Conservation (phyloP, 92 coral and sea anemone species). For the Phenganax stokvisi region DNA sequence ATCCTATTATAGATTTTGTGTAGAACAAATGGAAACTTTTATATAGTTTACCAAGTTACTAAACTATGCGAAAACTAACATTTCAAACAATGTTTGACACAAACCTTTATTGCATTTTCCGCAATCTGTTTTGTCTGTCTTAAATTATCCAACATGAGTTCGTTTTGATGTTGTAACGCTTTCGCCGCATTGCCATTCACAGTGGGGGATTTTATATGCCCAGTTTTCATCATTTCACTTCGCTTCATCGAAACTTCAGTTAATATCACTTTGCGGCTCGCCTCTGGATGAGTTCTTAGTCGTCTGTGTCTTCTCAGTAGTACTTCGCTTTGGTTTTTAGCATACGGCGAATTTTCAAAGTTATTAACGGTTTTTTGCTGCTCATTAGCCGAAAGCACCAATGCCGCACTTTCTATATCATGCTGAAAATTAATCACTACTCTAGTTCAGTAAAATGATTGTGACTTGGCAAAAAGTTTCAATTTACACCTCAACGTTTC, state of each 20-base stretch:
- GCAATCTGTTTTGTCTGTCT: slow-evolving; percentile 77
- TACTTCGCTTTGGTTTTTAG: slow-evolving; percentile 21
- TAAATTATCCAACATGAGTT: slow-evolving; percentile 76
- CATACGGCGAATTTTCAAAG: slow-evolving; percentile 28
- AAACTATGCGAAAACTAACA: too few species aligned
- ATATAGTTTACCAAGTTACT: too few species aligned
- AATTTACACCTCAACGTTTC: too few species aligned
- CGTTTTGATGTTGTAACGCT: slow-evolving; percentile 65
- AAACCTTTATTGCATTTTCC: slow-evolving; percentile 79
- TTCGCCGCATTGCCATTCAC: slow-evolving; percentile 43
- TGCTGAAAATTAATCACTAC: neutral
- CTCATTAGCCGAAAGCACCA: neutral
- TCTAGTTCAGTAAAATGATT: too few species aligned
- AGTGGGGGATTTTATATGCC: slow-evolving; percentile 56
- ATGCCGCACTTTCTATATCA: neutral
- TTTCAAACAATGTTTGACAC: neutral
- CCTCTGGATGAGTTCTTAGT: slow-evolving; percentile 44
- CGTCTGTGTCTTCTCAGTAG: slow-evolving; percentile 36
- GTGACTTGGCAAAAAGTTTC: too few species aligned
- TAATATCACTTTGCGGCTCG: slow-evolving; percentile 50
- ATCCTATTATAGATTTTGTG: too few species aligned
- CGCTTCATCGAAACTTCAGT: slow-evolving; percentile 39
- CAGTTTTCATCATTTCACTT: slow-evolving; percentile 20
- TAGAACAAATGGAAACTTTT: too few species aligned
- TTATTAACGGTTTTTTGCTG: neutral